phyloP scores from a whole-genome alignment of 35 echinoderm and acorn worm species.

The Ptychodera flava region DNA sequence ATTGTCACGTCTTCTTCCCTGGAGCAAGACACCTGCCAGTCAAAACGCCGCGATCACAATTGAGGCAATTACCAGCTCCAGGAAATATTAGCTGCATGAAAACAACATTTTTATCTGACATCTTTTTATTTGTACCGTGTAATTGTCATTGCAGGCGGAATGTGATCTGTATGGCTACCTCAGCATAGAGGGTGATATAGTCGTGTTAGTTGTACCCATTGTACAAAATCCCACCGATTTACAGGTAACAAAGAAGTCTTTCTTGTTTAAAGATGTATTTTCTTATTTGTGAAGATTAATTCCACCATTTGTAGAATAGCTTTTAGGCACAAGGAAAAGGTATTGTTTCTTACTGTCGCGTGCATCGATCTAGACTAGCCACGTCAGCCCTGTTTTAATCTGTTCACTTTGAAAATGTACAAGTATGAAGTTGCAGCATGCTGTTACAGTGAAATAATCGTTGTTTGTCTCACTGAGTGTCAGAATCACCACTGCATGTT shows the following conservation, averaged over 20 bases:
- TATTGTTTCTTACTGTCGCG: neutral
- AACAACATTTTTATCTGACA: no score
- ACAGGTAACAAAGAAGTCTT: constrained; percentile 46
- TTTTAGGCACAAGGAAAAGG: neutral
- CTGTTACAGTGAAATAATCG: no score
- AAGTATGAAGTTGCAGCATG: no score
- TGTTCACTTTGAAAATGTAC: neutral
- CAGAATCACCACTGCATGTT: no score
- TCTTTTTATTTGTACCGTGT: no score
- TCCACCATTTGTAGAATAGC: neutral
- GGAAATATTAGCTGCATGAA: no score
- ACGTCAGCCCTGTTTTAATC: neutral
- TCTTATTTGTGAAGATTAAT: neutral
- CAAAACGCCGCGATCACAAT: no score
- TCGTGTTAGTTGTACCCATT: constrained; percentile 62
- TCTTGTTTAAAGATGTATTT: neutral
- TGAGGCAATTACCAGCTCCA: no score
- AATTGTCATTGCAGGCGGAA: constrained; percentile 86
- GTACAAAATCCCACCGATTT: constrained; percentile 40
- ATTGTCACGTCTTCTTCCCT: no score
- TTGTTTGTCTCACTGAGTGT: no score
- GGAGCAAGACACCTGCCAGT: no score
- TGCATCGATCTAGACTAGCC: neutral
- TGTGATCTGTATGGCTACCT: constrained; percentile 92
- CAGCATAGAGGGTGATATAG: constrained; percentile 88